Evolutionary conservation across 2,113 vertebrate species (phyloP), one percentile per base, ranked within the genome.

Genomic region (Oxyruncus cristatus): DNA sequence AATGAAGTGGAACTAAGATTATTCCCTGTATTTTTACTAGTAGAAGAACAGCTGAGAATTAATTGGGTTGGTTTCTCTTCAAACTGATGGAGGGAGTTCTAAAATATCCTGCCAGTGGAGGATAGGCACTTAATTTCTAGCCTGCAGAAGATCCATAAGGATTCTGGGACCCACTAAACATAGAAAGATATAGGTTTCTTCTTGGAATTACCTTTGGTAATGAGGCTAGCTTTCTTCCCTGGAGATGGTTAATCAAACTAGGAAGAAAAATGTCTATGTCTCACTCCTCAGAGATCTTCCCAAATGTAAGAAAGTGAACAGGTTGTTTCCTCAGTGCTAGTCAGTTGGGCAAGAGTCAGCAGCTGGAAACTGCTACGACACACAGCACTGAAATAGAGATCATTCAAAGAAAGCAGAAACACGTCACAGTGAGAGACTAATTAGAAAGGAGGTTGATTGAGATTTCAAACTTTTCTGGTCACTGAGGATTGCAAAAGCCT

Each of bases 1-100:
- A 95, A 96, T 96, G 61, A 85, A 88, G 81, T 89, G 58, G 62
- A 94, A 92, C 67, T 76, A 79, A 79, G 74, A 85, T 96, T 94
- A 83, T 92, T 94, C 67, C 49, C 62, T 53, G 28, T 85, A 73
- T 94, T 95, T 96, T 88, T 26, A 46, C 53, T 85, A 42, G 50
- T 32, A 32, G 55, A 84, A 86, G 93, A 90, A 74, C 53, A 88
- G 82, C 59, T 93, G 81, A 96, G 58, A 93, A 94, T 89, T 95
- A 95, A 93, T 88, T 91, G 67, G 27, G 77, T 89, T 4, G 16
- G 77, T 95, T 91, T 96, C 62, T 88, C 53, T 89, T 90, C 63
- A 77, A 62, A 83, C 55, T 92, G 71, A 74, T 93, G 59, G 42
- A 93, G 37, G 27, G 47, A 91, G 23, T 73, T 92, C 77, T 92